Evolutionary conservation across 1,140 invertebrate species (phyloP), one percentile per base, ranked within the genome.

Genomic region (Drosophila bifasciata): DNA sequence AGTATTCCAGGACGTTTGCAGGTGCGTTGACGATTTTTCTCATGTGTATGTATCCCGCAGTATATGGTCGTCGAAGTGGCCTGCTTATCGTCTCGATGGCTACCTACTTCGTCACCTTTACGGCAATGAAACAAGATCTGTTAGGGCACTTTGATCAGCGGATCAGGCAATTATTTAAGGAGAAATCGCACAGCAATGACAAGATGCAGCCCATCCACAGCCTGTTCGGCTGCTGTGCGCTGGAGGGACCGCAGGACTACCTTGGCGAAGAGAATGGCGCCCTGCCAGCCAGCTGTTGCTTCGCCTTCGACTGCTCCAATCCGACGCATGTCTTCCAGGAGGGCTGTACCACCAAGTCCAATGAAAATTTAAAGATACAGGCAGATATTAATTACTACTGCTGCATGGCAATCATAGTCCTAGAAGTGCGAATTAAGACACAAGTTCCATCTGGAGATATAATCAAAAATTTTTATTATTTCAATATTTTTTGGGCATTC

Each of bases 241-340:
- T 84, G 19, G 50, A 89, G 2, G 79, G 89, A 2, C 85, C 89
- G 3, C 66, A 91, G 63, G 89, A 91, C 58, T 91, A 91, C 43
- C 43, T 88, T 9, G 28, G 48, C 2, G 53, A 72, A 19, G 72
- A 83, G 71, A 53, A 84, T 1, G 70, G 73, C 6, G 73, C 71
- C 9, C 44, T 91, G 69, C 89, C 89, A 13, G 68, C 59, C 44
- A 91, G 89, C 49, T 91, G 89, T 55, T 91, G 89, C 45, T 76
- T 72, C 36, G 62, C 53, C 21, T 67, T 68, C n/a, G 85, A 91
- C 52, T 91, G 89, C 67, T 72, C 76, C 17, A 58, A 69, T 11
- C 53, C 70, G 16, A n/a, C 56, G 3, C 71, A 89, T 44, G 60
- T 90, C 9, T 88, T 70, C 46, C 46, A 85, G 21, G 75, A 79